phyloP scores from a whole-genome alignment of 2,888 invertebrate species.

The Panzeria rudis region DNA sequence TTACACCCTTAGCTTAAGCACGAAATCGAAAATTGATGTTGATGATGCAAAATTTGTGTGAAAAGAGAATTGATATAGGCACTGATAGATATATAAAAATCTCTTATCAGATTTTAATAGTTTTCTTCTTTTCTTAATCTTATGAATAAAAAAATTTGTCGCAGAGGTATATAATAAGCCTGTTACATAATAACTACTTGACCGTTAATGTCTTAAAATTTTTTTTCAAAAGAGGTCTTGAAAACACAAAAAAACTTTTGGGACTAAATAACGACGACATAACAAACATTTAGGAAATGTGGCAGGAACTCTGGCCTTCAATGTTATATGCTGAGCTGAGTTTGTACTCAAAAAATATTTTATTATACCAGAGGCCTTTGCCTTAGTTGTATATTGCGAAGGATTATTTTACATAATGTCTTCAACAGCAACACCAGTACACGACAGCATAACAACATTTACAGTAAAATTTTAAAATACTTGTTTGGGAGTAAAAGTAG shows the following conservation, averaged over 20 bases:
- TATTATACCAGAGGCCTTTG: constrained; percentile 11
- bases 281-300: not conserved
- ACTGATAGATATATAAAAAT: too few relatives aligned
- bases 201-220: too few relatives aligned
- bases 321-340: not conserved
- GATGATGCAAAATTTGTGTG: too few relatives aligned
- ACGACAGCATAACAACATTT: not conserved
- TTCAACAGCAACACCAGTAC: constrained; percentile 5
- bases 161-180: too few relatives aligned
- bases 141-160: too few relatives aligned
- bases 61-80: too few relatives aligned
- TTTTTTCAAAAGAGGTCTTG: too few relatives aligned
- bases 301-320: not conserved
- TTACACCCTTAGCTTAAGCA: too few relatives aligned
- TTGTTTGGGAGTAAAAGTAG: constrained; percentile 14
- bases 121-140: too few relatives aligned
- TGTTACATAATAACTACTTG: too few relatives aligned
- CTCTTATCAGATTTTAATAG: too few relatives aligned
- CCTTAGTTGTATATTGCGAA: constrained; percentile 23
- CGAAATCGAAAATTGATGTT: too few relatives aligned
- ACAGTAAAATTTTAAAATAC: not conserved
- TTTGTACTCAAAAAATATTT: not conserved
- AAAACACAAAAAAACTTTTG: not conserved
- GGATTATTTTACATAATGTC: constrained; percentile 27
- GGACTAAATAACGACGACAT: not conserved